phyloP scores from a whole-genome alignment of 2,888 invertebrate genomes.

The Drosophila peninsularis region DNA sequence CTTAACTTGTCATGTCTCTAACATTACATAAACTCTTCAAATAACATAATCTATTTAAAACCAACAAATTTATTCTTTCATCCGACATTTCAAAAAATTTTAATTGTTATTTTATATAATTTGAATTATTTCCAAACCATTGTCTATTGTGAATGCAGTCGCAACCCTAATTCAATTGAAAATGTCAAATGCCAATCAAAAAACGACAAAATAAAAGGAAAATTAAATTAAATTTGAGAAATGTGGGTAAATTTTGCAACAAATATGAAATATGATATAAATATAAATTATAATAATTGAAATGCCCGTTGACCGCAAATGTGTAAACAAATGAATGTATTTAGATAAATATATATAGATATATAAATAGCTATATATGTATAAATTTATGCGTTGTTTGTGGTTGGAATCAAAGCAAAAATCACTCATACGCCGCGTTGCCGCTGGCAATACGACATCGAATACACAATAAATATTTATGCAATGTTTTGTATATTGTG shows the following conservation, averaged over 20 bases:
- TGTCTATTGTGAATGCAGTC: neutral
- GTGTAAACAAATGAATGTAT: conserved; percentile 5
- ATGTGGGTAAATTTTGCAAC: conserved; percentile 42
- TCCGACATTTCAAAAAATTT: neutral
- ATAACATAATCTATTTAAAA: neutral
- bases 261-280: conserved; percentile 25
- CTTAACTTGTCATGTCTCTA: no score
- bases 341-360: neutral
- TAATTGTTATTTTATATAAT: neutral
- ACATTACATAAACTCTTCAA: neutral
- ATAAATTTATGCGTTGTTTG: conserved; percentile 11
- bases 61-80: neutral
- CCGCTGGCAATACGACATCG: conserved; percentile 54
- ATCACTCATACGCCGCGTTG: conserved; percentile 64
- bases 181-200: conserved; percentile 22
- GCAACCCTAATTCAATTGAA: conserved; percentile 2
- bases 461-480: conserved; percentile 77
- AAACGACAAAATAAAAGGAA: neutral
- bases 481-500: conserved; percentile 44
- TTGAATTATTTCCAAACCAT: neutral
- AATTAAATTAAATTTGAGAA: conserved; percentile 55
- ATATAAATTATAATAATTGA: conserved; percentile 44
- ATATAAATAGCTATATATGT: conserved; percentile 1
- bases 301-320: conserved; percentile 29
- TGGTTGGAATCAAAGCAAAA: conserved; percentile 46